Conservation (phyloP, 2,113 vertebrate genomes). For the Natator depressus region DNA sequence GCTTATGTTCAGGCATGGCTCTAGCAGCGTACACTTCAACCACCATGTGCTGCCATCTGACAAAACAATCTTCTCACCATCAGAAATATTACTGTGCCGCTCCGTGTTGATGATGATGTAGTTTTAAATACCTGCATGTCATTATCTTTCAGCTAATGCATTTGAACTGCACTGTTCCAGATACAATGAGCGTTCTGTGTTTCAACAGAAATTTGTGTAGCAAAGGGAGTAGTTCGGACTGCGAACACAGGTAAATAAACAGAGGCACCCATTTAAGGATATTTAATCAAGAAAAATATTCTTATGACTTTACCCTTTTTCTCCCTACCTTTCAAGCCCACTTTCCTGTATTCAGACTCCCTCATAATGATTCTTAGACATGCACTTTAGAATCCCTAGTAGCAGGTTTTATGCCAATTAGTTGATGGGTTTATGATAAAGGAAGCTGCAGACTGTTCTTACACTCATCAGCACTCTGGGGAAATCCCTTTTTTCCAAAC, state of each 20-base stretch:
- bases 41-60: neutral
- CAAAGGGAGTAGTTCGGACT: neutral
- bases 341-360: neutral
- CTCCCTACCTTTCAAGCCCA: neutral
- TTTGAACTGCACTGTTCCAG: neutral
- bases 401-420: neutral
- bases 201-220: neutral
- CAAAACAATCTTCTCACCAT: neutral
- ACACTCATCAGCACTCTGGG: neutral
- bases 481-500: neutral
- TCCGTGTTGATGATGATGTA: neutral
- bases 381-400: neutral
- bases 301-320: neutral
- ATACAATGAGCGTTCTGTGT: neutral
- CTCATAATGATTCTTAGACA: neutral
- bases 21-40: neutral
- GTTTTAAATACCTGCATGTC: neutral
- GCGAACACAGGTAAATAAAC: neutral
- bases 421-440: neutral
- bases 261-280: neutral
- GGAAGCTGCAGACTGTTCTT: neutral
- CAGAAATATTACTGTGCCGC: neutral
- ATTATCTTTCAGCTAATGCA: neutral
- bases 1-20: neutral
- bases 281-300: neutral